These are phyloP conservation scores for Gymnogyps californianus DNA, from an alignment of 2,113 vertebrate genomes.

Conservation along the genomic window DNA sequence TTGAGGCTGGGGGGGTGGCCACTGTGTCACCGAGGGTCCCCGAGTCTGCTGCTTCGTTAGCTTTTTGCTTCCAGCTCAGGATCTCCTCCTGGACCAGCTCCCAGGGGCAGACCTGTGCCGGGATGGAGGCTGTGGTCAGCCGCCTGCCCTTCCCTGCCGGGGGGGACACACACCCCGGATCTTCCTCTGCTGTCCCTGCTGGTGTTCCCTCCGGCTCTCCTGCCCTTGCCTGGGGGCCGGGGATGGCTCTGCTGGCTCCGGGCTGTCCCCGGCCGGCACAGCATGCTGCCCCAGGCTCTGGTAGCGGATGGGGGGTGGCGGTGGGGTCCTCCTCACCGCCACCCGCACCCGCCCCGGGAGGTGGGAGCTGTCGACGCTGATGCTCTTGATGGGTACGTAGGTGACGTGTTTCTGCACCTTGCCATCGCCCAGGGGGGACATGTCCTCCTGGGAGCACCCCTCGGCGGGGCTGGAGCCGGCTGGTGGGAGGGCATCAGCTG, in stretches of 20 bases:
- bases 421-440: neutral
- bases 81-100: conserved; percentile 34
- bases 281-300: conserved; percentile 45
- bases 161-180: fast-evolving
- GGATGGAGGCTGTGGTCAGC: neutral
- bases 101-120: conserved; percentile 46
- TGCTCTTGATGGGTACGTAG: conserved; percentile 71
- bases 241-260: fast-evolving
- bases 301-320: conserved; percentile 31
- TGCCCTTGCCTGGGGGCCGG: fast-evolving
- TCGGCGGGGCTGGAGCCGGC: conserved; percentile 66
- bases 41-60: fast-evolving
- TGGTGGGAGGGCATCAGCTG: conserved; percentile 49
- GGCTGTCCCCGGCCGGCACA: neutral
- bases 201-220: neutral
- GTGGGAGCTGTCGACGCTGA: conserved; percentile 42
- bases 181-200: neutral
- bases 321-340: neutral
- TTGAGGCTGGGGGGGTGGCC: neutral
- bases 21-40: neutral
- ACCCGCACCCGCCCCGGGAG: neutral
- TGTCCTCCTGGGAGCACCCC: conserved; percentile 55
- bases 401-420: conserved; percentile 78
- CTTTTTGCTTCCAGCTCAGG: neutral
- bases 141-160: neutral